phyloP scores from a whole-genome alignment of 2,888 invertebrate genomes.

The Laspeyria flexula region DNA sequence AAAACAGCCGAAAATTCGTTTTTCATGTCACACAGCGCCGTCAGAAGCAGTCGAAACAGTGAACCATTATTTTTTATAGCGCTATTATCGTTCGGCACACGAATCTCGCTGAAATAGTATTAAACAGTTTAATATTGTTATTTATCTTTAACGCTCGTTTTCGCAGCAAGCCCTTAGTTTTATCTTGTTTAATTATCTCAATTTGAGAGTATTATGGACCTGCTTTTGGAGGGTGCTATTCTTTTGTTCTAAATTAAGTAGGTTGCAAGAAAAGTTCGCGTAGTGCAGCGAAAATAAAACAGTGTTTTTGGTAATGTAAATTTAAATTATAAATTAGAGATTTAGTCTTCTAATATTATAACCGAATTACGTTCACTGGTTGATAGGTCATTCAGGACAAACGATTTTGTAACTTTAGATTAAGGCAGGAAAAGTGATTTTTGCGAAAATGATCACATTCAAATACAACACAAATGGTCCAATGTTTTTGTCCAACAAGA shows the following conservation, averaged over 20 bases:
- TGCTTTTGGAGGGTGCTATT: background rate
- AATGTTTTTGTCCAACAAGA: no score
- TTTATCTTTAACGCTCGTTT: constrained; percentile 15
- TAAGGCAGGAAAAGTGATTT: no score
- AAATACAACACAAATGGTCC: no score
- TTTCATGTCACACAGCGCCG: constrained; percentile 51
- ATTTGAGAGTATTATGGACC: constrained; percentile 7
- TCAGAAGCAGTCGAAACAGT: constrained; percentile 56
- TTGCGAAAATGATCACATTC: no score
- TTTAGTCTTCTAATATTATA: no score
- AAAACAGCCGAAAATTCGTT: constrained; percentile 41
- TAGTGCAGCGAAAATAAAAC: no score
- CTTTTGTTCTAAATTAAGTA: background rate
- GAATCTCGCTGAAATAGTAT: constrained; percentile 29
- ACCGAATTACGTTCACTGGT: no score
- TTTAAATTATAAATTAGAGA: no score
- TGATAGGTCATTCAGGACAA: no score
- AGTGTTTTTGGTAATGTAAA: no score
- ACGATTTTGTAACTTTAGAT: no score
- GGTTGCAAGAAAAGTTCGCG: background rate
- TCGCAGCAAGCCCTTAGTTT: constrained; percentile 7
- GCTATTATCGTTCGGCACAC: constrained; percentile 41
- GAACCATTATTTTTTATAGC: constrained; percentile 51
- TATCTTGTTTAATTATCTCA: constrained; percentile 17
- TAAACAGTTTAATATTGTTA: constrained; percentile 24